Percentiles rank a stretch among this genome's conserved stretches.
Evolutionary conservation across 2,888 invertebrate genomes (phyloP).

Genomic region (Chelonus formosanus): DNA sequence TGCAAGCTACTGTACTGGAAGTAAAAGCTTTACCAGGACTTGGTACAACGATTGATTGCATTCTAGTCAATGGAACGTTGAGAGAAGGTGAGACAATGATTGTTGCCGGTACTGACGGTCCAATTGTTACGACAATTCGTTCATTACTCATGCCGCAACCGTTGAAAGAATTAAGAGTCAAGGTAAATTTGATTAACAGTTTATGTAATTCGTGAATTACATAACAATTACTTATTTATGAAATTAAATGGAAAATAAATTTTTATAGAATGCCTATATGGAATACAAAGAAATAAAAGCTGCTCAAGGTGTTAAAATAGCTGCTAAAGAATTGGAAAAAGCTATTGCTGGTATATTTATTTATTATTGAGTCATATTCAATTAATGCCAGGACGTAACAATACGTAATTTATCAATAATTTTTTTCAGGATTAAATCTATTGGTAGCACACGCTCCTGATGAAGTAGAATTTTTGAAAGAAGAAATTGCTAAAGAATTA

Average conservation of each 20-base stretch:
- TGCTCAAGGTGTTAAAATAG: constrained; percentile 98
- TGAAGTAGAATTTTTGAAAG: constrained; percentile 86
- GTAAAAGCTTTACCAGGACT: constrained; percentile 97
- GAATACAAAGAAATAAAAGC: constrained; percentile 95
- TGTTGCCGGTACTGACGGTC: constrained; percentile 97
- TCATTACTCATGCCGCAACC: constrained; percentile 98
- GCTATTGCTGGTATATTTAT: constrained; percentile 79
- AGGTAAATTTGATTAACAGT: constrained; percentile 68
- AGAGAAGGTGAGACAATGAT: constrained; percentile 94
- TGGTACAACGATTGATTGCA: constrained; percentile 98
- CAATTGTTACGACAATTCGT: constrained; percentile 96
- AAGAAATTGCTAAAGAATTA: constrained; percentile 88
- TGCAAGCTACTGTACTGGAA: constrained; percentile 86
- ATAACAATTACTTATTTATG: no score
- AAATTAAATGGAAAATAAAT: no score
- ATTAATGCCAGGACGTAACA: neutral
- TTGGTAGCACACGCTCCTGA: constrained; percentile 92
- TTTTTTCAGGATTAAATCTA: constrained; percentile 79
- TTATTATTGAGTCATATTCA: constrained; percentile 3
- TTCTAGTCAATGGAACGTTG: constrained; percentile 95
- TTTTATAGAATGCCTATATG: constrained; percentile 82
- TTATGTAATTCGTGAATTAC: neutral
- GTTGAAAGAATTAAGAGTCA: constrained; percentile 95
- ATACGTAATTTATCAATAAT: neutral
- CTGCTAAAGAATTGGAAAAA: constrained; percentile 97